Conservation (phyloP, 2,888 invertebrate species). For the Caenorhabditis afra region DNA sequence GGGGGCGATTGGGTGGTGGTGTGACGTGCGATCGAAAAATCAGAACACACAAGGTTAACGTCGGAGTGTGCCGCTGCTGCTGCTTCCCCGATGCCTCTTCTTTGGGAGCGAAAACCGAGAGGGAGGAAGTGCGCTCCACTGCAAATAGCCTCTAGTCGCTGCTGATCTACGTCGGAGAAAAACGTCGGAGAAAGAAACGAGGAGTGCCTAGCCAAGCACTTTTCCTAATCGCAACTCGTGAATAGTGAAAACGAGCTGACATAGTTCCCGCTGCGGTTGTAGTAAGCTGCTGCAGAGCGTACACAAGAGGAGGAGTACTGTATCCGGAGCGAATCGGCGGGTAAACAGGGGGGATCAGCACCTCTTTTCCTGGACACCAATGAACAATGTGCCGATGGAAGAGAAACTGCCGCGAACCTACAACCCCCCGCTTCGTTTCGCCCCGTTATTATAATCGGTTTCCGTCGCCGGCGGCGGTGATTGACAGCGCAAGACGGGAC, state of each 20-base stretch:
- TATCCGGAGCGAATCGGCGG: too few species aligned
- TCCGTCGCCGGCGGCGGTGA: not conserved
- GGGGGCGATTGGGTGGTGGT: slow-evolving; percentile 31
- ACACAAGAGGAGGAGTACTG: not conserved
- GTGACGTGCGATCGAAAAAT: slow-evolving; percentile 30
- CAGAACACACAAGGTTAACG: slow-evolving; percentile 20
- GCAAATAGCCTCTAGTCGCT: not conserved
- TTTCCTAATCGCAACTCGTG: slow-evolving; percentile 1
- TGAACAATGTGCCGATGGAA: not conserved
- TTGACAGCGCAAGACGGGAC: too few species aligned
- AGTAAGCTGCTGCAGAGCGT: slow-evolving; percentile 9
- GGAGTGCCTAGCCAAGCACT: not conserved
- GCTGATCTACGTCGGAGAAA: not conserved
- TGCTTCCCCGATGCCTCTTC: too few species aligned
- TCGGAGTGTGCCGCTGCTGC: not conserved
- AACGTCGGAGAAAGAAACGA: too few species aligned
- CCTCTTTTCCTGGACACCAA: not conserved
- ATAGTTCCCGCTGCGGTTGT: not conserved
- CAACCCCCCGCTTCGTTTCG: too few species aligned
- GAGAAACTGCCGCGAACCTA: too few species aligned
- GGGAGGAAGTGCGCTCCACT: not conserved
- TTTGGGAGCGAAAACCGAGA: not conserved
- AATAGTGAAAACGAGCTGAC: too few species aligned
- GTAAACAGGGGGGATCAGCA: too few species aligned
- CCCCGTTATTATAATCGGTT: not conserved